Base-by-base conservation (phyloP, 2,888 invertebrate species). In the Cheilosia vernalis region DNA sequence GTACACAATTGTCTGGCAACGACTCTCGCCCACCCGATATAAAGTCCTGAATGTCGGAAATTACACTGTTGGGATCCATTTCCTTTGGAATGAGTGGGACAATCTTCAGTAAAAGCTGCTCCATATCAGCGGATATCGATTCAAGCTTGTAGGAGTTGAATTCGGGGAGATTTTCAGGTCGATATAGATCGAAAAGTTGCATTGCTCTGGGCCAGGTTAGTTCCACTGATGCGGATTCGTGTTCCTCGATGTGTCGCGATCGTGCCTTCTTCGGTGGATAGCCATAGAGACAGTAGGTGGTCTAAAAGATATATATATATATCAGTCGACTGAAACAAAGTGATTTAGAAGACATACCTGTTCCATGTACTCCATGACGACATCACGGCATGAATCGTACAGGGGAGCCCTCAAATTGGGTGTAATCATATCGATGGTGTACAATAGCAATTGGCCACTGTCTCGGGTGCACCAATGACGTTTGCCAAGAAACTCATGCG, bases 401-500 rank as follows among this genome's bases (percentile, higher is more conserved):
- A 94, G 93, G 19, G 95, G 95, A 0, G 95, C 94, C 78, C 95
- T 93, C 49, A 96, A 89, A 83, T 95, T 93, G 37, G 96, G 95
- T n/a, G 95, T 93, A 47, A 97, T 93, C 1, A 95, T 94, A 87
- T 96, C 95, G 88, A 98, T 93, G 21, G 95, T 95, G 89, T 97
- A 97, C 87, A 95, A 94, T 5, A 98, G 93, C 6, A 98, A 93
- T 90, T 95, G 95, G 0, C 96, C 97, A 87, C 96, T 95, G 85
- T 95, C 94, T 79, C 94, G 94, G 76, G 95, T 94, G 90, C 98
- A 98, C 96, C 96, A 97, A 0, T 94, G 94, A 70, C 94, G 94
- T 88, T 95, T 95, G 78, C 97, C 97, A 53, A 98, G 93, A 90
- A 96, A 96, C 88, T 97, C 97, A 91, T 98, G 98, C 2, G 95